These are phyloP conservation scores for Andrena cerasifolii DNA, from an alignment of 1,140 invertebrate genomes.

Conservation along the genomic window DNA sequence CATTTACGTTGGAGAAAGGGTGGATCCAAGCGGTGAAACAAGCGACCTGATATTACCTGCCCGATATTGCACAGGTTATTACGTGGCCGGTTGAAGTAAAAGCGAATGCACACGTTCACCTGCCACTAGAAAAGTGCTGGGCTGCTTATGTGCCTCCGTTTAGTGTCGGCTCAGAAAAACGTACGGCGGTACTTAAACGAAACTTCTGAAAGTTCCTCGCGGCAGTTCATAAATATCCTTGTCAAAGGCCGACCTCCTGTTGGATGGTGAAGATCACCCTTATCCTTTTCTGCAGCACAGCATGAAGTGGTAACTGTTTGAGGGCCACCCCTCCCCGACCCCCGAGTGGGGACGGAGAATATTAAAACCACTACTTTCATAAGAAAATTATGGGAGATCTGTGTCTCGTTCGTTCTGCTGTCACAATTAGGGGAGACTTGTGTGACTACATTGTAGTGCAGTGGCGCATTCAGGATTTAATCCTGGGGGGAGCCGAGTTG, in stretches of 20 bases:
- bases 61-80: conserved; percentile 39
- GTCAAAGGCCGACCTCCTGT: conserved; percentile 9
- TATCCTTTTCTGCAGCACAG: background rate
- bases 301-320: background rate
- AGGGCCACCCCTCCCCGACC: too few species aligned
- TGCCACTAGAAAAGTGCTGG: background rate
- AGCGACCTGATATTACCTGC: conserved; percentile 24
- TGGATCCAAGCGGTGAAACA: background rate
- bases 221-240: conserved; percentile 35
- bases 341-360: too few species aligned
- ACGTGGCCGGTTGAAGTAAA: conserved; percentile 13
- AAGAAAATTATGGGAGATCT: too few species aligned
- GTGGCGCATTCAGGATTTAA: too few species aligned
- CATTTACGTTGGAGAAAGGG: background rate
- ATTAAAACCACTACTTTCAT: too few species aligned
- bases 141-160: conserved; percentile 1
- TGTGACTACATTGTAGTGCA: too few species aligned
- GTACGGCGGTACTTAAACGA: conserved; percentile 20
- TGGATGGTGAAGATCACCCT: background rate
- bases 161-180: conserved; percentile 1
- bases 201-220: conserved; percentile 21
- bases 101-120: background rate
- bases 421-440: too few species aligned
- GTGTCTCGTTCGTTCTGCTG: too few species aligned
- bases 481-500: too few species aligned